Conservation (phyloP, 2,113 vertebrate genomes). For the Spea multiplicata region DNA sequence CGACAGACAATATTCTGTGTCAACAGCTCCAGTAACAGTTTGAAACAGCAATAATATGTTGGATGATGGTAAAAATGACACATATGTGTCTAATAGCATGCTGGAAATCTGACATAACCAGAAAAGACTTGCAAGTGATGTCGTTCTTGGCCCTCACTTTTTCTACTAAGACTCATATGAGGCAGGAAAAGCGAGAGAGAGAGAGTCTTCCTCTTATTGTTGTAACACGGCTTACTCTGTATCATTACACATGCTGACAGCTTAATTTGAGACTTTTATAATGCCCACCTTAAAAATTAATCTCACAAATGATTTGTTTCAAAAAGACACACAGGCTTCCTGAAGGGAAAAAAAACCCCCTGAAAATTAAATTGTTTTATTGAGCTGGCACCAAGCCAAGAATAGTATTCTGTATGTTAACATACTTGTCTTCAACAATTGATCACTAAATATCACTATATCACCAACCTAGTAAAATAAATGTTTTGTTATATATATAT, state of each 20-base stretch:
- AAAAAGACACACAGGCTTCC: constrained; percentile 55
- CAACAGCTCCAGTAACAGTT: constrained; percentile 78
- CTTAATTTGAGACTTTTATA: constrained; percentile 66
- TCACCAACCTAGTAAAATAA: too few relatives aligned
- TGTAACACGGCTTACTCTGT: constrained; percentile 57
- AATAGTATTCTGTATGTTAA: constrained; percentile 39
- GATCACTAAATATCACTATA: too few relatives aligned
- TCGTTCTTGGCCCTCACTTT: constrained; percentile 59
- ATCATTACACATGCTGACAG: constrained; percentile 65
- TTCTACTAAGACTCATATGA: constrained; percentile 49
- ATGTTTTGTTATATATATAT: too few relatives aligned
- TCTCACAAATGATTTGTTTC: constrained; percentile 62
- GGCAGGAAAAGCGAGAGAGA: constrained; percentile 41
- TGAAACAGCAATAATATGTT: constrained; percentile 81
- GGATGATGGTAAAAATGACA: constrained; percentile 77
- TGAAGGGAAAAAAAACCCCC: constrained; percentile 16
- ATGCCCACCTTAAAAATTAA: constrained; percentile 66
- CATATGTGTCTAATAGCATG: constrained; percentile 74
- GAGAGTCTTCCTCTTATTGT: constrained; percentile 31
- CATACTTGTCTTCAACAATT: not conserved
- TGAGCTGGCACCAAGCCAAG: constrained; percentile 45
- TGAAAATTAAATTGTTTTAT: constrained; percentile 40
- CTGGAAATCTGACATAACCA: constrained; percentile 75
- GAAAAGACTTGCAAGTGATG: constrained; percentile 73
- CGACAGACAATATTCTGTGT: constrained; percentile 81